Percentiles rank a stretch among this genome's conserved stretches.
phyloP scores from a whole-genome alignment of 2,888 invertebrate genomes.

The Nephrotoma flavescens region DNA sequence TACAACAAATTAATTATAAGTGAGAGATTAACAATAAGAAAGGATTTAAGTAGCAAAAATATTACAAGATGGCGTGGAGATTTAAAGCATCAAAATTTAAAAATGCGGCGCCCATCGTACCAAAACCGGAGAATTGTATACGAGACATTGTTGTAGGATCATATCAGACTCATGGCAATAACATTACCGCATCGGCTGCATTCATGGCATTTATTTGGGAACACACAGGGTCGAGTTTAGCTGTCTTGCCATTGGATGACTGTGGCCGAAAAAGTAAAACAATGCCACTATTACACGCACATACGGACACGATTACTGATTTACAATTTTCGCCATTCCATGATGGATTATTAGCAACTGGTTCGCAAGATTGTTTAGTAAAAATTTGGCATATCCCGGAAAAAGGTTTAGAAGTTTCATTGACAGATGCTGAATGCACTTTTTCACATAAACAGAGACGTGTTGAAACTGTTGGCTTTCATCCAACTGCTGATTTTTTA shows the following conservation, averaged over 20 bases:
- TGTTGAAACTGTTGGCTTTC: slow-evolving; percentile 82
- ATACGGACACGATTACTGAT: slow-evolving; percentile 84
- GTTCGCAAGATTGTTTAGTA: slow-evolving; percentile 75
- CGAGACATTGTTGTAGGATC: slow-evolving; percentile 84
- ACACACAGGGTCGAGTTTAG: slow-evolving; percentile 80
- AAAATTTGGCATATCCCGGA: slow-evolving; percentile 86
- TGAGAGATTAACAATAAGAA: neutral
- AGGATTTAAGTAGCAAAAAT: neutral
- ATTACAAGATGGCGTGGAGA: slow-evolving; percentile 65
- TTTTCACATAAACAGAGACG: slow-evolving; percentile 70
- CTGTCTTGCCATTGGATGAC: slow-evolving; percentile 74
- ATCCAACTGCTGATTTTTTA: slow-evolving; percentile 81
- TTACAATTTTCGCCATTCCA: slow-evolving; percentile 94
- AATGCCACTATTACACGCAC: slow-evolving; percentile 72
- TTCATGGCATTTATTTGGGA: slow-evolving; percentile 96
- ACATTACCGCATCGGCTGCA: slow-evolving; percentile 81
- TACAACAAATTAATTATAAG: neutral
- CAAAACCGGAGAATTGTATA: slow-evolving; percentile 80
- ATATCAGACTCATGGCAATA: slow-evolving; percentile 89
- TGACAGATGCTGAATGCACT: slow-evolving; percentile 64
- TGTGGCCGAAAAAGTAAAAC: slow-evolving; percentile 79
- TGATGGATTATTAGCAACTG: slow-evolving; percentile 80
- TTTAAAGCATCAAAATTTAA: slow-evolving; percentile 97
- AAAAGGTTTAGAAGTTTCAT: slow-evolving; percentile 58
- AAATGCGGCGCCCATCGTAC: slow-evolving; percentile 92